A percentile compares a stretch with the other conserved stretches of the same genome.
Evolutionary conservation across 2,113 vertebrate genomes (phyloP).

Genomic region (Notarius lentiginosus): DNA sequence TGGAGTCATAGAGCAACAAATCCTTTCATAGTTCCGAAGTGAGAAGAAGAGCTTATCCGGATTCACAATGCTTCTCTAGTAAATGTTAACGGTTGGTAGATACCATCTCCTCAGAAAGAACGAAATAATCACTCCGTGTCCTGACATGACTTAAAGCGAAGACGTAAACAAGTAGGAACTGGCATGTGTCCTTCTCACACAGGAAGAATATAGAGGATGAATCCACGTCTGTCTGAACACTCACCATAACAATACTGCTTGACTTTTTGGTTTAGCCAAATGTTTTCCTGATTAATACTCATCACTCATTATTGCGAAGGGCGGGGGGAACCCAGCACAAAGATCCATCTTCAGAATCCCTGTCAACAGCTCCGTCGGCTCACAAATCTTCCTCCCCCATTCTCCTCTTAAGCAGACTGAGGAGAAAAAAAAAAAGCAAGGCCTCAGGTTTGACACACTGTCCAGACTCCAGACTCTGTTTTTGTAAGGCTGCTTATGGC

Average conservation of each 20-base stretch:
- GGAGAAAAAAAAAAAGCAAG: slow-evolving; percentile 56
- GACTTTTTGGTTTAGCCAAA: slow-evolving; percentile 53
- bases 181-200: slow-evolving; percentile 19
- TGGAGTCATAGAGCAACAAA: slow-evolving; percentile 57
- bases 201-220: slow-evolving; percentile 6
- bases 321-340: neutral
- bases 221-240: neutral
- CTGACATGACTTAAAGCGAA: slow-evolving; percentile 58
- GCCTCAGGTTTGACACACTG: slow-evolving; percentile 68
- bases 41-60: slow-evolving; percentile 28
- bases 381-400: slow-evolving; percentile 13
- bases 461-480: slow-evolving; percentile 70
- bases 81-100: slow-evolving; percentile 24
- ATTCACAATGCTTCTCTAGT: slow-evolving; percentile 10
- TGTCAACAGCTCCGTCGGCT: slow-evolving; percentile 37
- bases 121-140: slow-evolving; percentile 37
- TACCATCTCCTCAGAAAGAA: slow-evolving; percentile 3
- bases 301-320: slow-evolving; percentile 50
- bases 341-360: slow-evolving; percentile 39
- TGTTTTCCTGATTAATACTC: slow-evolving; percentile 68
- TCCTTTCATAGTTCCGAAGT: slow-evolving; percentile 56
- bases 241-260: slow-evolving; percentile 32
- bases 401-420: slow-evolving; percentile 30
- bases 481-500: slow-evolving; percentile 68
- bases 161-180: slow-evolving; percentile 44